These are phyloP conservation scores for Chrysochloris asiatica DNA, from an alignment of 2,113 vertebrate species.

Conservation along the genomic window DNA sequence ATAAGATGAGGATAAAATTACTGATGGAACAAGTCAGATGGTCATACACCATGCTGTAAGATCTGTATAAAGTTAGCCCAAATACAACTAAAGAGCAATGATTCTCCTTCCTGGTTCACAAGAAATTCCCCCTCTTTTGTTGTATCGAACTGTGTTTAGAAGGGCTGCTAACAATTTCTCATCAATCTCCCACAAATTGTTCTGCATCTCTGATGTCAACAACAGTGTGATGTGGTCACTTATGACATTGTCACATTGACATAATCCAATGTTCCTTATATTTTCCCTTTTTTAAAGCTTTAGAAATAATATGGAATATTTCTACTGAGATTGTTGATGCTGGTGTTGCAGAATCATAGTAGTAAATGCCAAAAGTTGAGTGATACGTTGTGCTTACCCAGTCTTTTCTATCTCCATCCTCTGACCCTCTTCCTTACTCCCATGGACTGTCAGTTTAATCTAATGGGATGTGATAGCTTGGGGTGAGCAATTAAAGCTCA, in stretches of 20 bases:
- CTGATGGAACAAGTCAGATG: neutral
- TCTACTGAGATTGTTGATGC: neutral
- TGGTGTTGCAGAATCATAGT: neutral
- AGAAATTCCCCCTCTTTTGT: neutral
- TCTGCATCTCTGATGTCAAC: neutral
- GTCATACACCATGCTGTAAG: neutral
- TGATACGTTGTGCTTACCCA: neutral
- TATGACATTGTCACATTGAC: neutral
- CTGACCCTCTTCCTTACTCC: neutral
- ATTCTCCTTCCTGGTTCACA: neutral
- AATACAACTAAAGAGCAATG: neutral
- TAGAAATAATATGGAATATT: neutral
- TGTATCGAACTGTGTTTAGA: neutral
- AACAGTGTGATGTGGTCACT: neutral
- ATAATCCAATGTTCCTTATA: neutral
- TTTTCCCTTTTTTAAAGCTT: neutral
- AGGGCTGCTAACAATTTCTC: neutral
- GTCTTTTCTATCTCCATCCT: neutral
- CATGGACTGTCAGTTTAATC: neutral
- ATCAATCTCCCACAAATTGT: neutral
- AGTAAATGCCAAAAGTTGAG: neutral
- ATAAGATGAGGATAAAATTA: neutral
- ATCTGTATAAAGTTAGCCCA: neutral
- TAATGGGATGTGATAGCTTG: neutral
- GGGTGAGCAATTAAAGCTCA: constrained; percentile 29